A percentile compares a stretch with the other conserved stretches of the same genome.
Evolutionary conservation across 2,888 invertebrate species (phyloP).

Genomic region (Hypena proboscidalis): DNA sequence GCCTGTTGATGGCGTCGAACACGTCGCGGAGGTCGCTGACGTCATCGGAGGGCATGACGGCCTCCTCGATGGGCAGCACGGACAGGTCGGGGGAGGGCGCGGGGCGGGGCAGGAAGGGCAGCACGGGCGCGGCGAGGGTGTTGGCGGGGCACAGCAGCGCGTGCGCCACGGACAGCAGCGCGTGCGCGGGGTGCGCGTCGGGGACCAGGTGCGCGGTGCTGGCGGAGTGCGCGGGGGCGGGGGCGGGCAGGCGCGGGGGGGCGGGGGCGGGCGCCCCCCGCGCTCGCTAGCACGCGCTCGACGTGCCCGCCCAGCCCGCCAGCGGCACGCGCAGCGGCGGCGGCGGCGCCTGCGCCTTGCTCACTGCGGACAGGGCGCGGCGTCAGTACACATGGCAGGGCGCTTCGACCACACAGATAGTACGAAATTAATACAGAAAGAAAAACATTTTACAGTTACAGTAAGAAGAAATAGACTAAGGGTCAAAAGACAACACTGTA

Average conservation of each 20-base stretch:
- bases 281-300: slow-evolving; percentile 82
- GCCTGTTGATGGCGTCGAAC: slow-evolving; percentile 78
- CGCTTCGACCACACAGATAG: too few species aligned
- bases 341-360: slow-evolving; percentile 87
- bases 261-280: slow-evolving; percentile 68
- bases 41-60: slow-evolving; percentile 61
- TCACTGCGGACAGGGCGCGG: slow-evolving; percentile 57
- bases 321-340: slow-evolving; percentile 86
- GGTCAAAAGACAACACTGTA: too few species aligned
- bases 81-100: slow-evolving; percentile 35
- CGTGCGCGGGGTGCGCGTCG: slow-evolving; percentile 46
- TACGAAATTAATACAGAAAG: too few species aligned
- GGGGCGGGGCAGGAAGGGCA: slow-evolving; percentile 65
- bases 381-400: too few species aligned
- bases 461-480: too few species aligned
- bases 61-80: slow-evolving; percentile 63
- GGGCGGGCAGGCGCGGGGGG: slow-evolving; percentile 22
- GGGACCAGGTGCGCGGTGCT: slow-evolving; percentile 66
- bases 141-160: slow-evolving; percentile 68
- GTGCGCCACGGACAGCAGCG: slow-evolving; percentile 62
- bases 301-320: slow-evolving; percentile 83
- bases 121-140: slow-evolving; percentile 48
- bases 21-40: slow-evolving; percentile 77
- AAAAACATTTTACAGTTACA: too few species aligned
- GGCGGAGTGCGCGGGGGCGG: slow-evolving; percentile 43